Evolutionary conservation across 2,797 vertebrate genomes (phyloP), one percentile per base, ranked within the genome.

Genomic region (Eospalax fontanierii): DNA sequence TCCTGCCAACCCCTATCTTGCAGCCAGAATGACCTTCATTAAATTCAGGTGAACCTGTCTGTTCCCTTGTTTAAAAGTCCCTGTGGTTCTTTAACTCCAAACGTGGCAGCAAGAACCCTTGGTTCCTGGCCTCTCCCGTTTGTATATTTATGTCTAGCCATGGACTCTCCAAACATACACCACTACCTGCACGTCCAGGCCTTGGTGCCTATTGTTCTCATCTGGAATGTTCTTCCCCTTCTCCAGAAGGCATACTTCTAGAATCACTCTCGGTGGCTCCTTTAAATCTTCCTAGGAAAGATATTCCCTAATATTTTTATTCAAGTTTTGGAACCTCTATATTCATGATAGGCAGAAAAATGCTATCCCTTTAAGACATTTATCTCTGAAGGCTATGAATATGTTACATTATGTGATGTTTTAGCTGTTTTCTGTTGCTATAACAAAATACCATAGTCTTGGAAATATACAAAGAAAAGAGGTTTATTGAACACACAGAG

Each of bases 1-100:
- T 6, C 18, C 43, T 19, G 4, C 19, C 28, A 38, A 33, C 66
- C 22, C 30, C 6, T 21, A 10, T 24, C 28, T 63, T 80, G 19
- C 40, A 70, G 38, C 46, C 33, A 61, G 66, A 92, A 89, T 71
- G 38, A 85, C 40, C 16, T 46, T 79, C 10, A 21, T 38, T 65
- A 85, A 68, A 86, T 92, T 83, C 79, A 93, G 33, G 24, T 89
- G n/a, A n/a, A n/a, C n/a, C 90, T 71, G 65, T 26, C 28, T 85
- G 35, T 35, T 71, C 22, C 38, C 40, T 78, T 65, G 30, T 81
- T 71, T 79, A 68, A 84, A 91, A 54, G 14, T 4, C 18, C 74
- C 57, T 82, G 21, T 74, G 87, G 24, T n/a, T 92, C 43, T 46
- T 28, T 11, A 19, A 46, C 59, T 16, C 40, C 6, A 43, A 95